Percentiles rank a stretch among this genome's conserved stretches.
Conservation (phyloP, 30 jellyfish, hydroid and myxozoan species). For the Pseudorhiza aurosa region DNA sequence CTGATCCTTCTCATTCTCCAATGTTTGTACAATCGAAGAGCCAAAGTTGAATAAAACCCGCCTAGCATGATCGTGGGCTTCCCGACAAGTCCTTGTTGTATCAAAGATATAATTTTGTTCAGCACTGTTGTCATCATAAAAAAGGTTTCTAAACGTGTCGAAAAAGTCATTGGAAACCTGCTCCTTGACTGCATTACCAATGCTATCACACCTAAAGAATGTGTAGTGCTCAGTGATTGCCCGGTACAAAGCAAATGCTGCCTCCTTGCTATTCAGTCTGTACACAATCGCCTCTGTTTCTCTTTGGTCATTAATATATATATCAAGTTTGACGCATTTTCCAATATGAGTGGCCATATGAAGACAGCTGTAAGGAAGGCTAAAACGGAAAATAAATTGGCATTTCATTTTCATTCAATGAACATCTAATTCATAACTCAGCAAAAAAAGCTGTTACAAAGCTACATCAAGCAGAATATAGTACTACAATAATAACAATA, state of each 20-base stretch:
- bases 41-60: constrained; percentile 93
- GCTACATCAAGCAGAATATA: too few relatives aligned
- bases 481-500: not conserved
- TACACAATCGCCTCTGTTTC: constrained; percentile 70
- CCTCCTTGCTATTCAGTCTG: constrained; percentile 86
- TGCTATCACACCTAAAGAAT: constrained; percentile 95
- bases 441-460: too few relatives aligned
- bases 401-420: not conserved
- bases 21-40: constrained; percentile 61
- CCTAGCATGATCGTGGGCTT: constrained; percentile 98
- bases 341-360: constrained; percentile 96
- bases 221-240: constrained; percentile 98
- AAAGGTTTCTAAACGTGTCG: constrained; percentile 80
- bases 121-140: constrained; percentile 66
- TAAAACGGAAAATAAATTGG: constrained; percentile 8
- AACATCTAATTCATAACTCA: not conserved
- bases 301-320: constrained; percentile 67
- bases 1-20: constrained; percentile 8
- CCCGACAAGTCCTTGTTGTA: constrained; percentile 96
- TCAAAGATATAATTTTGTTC: constrained; percentile 96
- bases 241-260: constrained; percentile 95
- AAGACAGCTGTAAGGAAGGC: constrained; percentile 92
- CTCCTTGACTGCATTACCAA: constrained; percentile 88
- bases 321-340: constrained; percentile 80
- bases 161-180: constrained; percentile 95